Base-by-base conservation (phyloP, 53 echinoderm and acorn worm genomes). In the Echinarachnius parma region DNA sequence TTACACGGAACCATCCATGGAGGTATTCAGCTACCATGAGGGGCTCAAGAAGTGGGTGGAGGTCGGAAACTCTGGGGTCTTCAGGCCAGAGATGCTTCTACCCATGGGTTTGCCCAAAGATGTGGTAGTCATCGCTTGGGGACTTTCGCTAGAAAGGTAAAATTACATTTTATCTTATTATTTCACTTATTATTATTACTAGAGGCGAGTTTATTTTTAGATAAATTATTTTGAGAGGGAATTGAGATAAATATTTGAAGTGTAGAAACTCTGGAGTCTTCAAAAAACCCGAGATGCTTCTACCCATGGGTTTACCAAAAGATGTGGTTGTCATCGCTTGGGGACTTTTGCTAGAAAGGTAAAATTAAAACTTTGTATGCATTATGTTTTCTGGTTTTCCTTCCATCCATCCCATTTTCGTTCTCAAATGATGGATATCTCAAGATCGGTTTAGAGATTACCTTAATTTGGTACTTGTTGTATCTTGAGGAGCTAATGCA, bases 1-100 rank as follows among this genome's bases (percentile, higher is more conserved):
- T 0, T 96, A 96, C 88, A 96, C 91, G 7, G 96, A 96, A 61
- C 96, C 96, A 59, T 91, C 88, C 77, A 95, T 95, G 96, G 96
- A 91, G 70, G 64, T 96, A 9, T 96, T 96, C 80, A 85, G 91
- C 68, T 96, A 96, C 60, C 96, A 96, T 30, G 96, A 96, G 35
- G 96, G 91, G 10, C 85, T 96, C 48, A 59, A 91, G 85, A 96
- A 96, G 65, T 96, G 96, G 96, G 96, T 95, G 46, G 96, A 96
- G 65, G 69, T 96, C 2, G 96, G 96, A 29, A 96, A 96, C 80
- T 91, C 88, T 9, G 96, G 96, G 23, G 85, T 96, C 24, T 96
- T 96, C 86, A 71, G 96, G 26, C 96, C 96, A 0, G 96, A 96
- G 77, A 96, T 96, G 96, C 65, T 91, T 31, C 86, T 91, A 18